Evolutionary conservation across 2,113 vertebrate genomes (phyloP), one percentile per base, ranked within the genome.

Genomic region (Taurulus bubalis): DNA sequence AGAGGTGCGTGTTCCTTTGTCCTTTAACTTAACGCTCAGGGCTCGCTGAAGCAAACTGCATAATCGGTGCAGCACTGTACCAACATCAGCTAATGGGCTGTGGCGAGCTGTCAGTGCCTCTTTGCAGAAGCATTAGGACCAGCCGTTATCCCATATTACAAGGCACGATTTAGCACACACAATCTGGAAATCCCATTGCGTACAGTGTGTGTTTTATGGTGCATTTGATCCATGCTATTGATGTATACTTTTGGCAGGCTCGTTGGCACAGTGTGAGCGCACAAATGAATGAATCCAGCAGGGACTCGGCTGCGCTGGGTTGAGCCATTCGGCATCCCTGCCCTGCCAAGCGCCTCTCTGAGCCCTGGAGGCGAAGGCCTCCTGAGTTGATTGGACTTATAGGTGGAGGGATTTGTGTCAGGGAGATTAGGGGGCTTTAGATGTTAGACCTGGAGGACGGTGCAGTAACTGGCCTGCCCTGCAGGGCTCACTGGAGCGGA

Each of bases 71-170:
- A 70, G 51, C 20, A 11, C 34, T 34, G 34, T 45, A n/a, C 59
- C 45, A 67, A 16, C 70, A 60, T 60, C 65, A 71, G 14, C 60
- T 78, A 71, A 84, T 58, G 79, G 8, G 72, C n/a, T 38, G 40
- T 28, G 65, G 24, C 63, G 63, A 28, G 62, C 75, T 64, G 75
- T 73, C 82, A 38, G 53, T 28, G 58, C 73, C 64, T 66, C 63
- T 77, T 75, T 70, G 76, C 56, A 70, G 53, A 71, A 51, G 26
- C 85, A 77, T 79, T 78, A 79, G 42, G 42, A 51, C 26, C 51
- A 75, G 74, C 74, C 58, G 40, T 69, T 71, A 68, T 64, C 51
- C 65, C n/a, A 84, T 69, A 71, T 86, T 80, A 80, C 53, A 79
- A 79, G 70, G 58, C n/a, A 24, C 56, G 62, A 45, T 76, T 84